phyloP scores from a whole-genome alignment of 2,888 invertebrate species.

The Philhelius pedissequus region DNA sequence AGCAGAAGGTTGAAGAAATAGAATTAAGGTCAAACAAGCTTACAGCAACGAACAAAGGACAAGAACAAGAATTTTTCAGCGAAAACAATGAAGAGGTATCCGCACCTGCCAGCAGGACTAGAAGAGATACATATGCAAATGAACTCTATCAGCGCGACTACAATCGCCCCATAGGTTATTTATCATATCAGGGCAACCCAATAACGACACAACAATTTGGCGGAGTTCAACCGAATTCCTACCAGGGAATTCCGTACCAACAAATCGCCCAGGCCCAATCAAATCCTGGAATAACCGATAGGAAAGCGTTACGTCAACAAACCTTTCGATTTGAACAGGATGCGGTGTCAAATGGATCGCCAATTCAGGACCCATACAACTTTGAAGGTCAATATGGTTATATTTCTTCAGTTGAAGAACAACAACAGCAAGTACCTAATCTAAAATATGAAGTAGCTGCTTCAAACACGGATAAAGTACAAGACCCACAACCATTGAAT shows the following conservation, averaged over 20 bases:
- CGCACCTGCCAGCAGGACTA: background rate
- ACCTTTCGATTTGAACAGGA: background rate
- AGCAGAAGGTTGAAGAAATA: conserved; percentile 45
- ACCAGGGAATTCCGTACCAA: conserved; percentile 10
- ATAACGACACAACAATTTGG: background rate
- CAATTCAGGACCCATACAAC: conserved; percentile 4
- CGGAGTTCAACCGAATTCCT: conserved; percentile 6
- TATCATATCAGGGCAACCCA: conserved; percentile 6
- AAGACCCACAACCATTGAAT: conserved; percentile 72
- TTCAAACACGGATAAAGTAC: conserved; percentile 51
- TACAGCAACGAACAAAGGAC: conserved; percentile 14
- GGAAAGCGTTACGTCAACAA: background rate
- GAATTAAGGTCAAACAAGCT: background rate
- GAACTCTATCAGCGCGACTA: background rate
- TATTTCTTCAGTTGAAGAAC: background rate
- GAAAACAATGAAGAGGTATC: background rate
- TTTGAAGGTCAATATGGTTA: conserved; percentile 8
- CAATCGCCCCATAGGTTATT: background rate
- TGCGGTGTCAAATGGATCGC: background rate
- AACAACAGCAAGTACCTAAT: background rate
- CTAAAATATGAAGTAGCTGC: conserved; percentile 8
- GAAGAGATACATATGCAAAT: background rate
- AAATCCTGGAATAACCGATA: background rate
- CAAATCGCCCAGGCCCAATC: conserved; percentile 21
- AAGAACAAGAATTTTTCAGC: background rate